A percentile compares a stretch with the other conserved stretches of the same genome.
Conservation (phyloP, 2,797 vertebrate species). For the Aythya fuligula region DNA sequence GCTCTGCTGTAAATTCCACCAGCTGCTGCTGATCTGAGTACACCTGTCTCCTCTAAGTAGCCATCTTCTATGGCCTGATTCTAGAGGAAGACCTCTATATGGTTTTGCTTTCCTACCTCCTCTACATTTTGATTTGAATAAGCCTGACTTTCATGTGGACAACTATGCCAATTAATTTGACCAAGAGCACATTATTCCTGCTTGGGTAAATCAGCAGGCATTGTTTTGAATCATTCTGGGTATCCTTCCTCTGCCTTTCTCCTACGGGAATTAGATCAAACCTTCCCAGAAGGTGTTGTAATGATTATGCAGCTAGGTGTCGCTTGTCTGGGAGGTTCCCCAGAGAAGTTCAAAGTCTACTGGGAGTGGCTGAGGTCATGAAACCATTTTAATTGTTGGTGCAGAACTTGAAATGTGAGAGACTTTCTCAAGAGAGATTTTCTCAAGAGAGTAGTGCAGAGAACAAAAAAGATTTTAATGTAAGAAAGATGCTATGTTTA, state of each 20-base stretch:
- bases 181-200: neutral
- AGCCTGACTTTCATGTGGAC: neutral
- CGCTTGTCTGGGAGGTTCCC: neutral
- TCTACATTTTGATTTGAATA: neutral
- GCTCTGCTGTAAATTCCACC: neutral
- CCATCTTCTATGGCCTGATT: neutral
- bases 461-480: neutral
- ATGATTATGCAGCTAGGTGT: neutral
- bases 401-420: neutral
- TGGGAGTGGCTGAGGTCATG: neutral
- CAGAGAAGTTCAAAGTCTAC: neutral
- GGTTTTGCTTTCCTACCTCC: neutral
- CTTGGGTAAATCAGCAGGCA: fast-evolving
- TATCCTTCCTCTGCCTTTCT: neutral
- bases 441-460: neutral
- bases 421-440: neutral
- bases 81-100: neutral
- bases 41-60: neutral
- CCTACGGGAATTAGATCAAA: neutral
- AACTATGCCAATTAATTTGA: neutral
- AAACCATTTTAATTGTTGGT: neutral
- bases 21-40: neutral
- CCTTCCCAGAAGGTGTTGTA: neutral
- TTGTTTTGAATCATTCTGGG: neutral
- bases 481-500: neutral